Evolutionary conservation across 2,797 vertebrate species (phyloP).

Genomic region (Cryptoblepharus egeriae): DNA sequence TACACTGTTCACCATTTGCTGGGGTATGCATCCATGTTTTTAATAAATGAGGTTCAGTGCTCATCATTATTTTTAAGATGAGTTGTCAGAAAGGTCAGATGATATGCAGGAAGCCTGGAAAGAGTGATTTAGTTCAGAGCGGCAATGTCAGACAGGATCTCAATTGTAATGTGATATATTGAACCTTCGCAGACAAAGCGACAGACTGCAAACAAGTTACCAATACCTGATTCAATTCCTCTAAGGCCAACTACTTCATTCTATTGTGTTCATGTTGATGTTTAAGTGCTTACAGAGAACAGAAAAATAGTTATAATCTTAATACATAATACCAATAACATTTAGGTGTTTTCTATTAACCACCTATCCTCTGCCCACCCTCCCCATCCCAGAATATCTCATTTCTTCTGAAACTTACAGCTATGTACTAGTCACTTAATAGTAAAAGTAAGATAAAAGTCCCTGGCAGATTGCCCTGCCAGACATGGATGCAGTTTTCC

Average conservation of each 20-base stretch:
- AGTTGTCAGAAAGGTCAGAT: slow-evolving; percentile 48
- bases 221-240: neutral
- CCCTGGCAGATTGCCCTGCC: no score
- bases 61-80: slow-evolving; percentile 43
- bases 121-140: slow-evolving; percentile 34
- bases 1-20: slow-evolving; percentile 59
- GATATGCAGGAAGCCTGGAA: slow-evolving; percentile 24
- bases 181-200: slow-evolving; percentile 25
- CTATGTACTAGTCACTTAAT: no score
- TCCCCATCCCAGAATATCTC: no score
- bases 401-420: no score
- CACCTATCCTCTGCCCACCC: no score
- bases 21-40: slow-evolving; percentile 38
- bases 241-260: neutral
- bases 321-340: neutral
- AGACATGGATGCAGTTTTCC: no score
- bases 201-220: neutral
- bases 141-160: slow-evolving; percentile 10
- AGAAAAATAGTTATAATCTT: neutral
- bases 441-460: no score
- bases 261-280: neutral
- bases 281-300: neutral
- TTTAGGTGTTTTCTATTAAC: neutral
- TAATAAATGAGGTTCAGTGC: slow-evolving; percentile 40
- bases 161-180: neutral